Base-by-base conservation (phyloP, 2,888 invertebrate species). In the Drosophila kanekoi region DNA sequence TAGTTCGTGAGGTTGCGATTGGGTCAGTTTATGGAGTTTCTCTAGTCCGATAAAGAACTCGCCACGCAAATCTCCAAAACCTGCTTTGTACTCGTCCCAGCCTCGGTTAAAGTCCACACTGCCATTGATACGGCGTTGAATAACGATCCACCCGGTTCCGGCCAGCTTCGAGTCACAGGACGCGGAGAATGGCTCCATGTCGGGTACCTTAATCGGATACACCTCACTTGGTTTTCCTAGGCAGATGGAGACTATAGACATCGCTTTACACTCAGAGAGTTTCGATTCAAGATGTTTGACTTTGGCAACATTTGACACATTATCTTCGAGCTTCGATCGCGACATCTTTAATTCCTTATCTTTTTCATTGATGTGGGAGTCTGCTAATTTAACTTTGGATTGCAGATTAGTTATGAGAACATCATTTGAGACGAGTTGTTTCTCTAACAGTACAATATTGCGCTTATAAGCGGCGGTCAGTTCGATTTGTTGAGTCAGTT, bases 1-100 rank as follows among this genome's bases (percentile, higher is more conserved):
- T 61, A 95, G 87, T 82, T 95, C 93, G 58, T 93, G 92, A 0
- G 62, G 62, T 14, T 93, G 89, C 1, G 35, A 35, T 4, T 77
- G 52, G 14, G 88, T 90, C 16, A 88, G 45, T 1, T 92, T 93
- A 89, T 95, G 93, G 1, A 95, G 91, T 74, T 95, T 94, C 71
- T 95, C 95, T 66, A 95, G 87, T 3, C 95, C 95, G 10, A 95
- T 91, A 94, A 95, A 96, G 87, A 95, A 95, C 87, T 96, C 95
- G 0, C 94, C 94, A 0, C 94, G 94, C 16, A 95, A 91, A 82
- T 95, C 94, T 1, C 95, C 96, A 82, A 96, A 96, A 5, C 95
- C 95, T 48, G 93, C 87, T 77, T 94, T 94, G 87, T 95, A 96
- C 53, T 94, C 94, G 0, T 93, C 86, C 95, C 95, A 95, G 45